These are phyloP conservation scores for Gryllus bimaculatus DNA, from an alignment of 1,140 invertebrate species.

Conservation along the genomic window DNA sequence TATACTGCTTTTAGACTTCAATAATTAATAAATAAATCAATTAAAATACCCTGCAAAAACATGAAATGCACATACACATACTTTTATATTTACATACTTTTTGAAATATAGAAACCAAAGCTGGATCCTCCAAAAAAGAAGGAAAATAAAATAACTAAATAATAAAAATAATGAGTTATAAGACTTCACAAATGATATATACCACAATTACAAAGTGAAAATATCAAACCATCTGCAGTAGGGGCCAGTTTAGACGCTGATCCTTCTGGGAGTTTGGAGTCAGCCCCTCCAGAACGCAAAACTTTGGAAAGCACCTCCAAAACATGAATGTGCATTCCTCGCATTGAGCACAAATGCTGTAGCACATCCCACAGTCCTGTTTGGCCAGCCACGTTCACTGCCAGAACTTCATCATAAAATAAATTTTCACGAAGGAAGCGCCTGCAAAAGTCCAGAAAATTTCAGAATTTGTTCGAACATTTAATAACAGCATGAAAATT, in stretches of 20 bases:
- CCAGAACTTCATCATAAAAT: slow-evolving; percentile 57
- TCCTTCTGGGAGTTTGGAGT: slow-evolving; percentile 18
- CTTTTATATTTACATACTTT: too few species aligned
- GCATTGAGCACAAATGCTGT: slow-evolving; percentile 45
- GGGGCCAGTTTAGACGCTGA: background rate
- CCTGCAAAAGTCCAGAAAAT: background rate
- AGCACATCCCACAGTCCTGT: slow-evolving; percentile 51
- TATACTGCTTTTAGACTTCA: too few species aligned
- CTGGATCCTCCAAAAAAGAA: too few species aligned
- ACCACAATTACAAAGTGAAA: too few species aligned
- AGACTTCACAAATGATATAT: too few species aligned
- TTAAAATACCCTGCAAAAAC: too few species aligned
- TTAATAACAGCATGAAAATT: background rate
- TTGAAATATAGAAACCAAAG: background rate
- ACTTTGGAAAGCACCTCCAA: slow-evolving; percentile 18
- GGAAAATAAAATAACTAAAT: too few species aligned
- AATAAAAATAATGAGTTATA: too few species aligned
- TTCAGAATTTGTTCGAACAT: background rate
- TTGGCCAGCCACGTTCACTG: slow-evolving; percentile 51
- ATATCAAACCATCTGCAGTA: background rate
- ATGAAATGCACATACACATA: too few species aligned
- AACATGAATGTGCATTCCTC: slow-evolving; percentile 44
- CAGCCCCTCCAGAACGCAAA: background rate
- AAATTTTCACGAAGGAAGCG: slow-evolving; percentile 55
- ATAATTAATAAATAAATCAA: too few species aligned